phyloP scores from a whole-genome alignment of 2,797 vertebrate genomes.

The Scleropages formosus region DNA sequence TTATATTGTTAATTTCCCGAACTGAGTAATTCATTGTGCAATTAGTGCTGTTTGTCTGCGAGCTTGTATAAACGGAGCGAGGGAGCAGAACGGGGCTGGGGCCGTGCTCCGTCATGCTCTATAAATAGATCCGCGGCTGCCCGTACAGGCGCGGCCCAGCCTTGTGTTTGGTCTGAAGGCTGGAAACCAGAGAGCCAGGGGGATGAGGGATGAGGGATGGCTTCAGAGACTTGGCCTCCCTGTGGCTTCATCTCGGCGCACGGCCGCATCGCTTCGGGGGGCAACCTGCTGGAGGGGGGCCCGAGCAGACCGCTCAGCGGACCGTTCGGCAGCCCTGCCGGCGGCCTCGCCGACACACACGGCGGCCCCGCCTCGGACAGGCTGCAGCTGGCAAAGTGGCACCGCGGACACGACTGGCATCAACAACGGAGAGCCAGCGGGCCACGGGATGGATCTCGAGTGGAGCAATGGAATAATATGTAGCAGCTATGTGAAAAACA shows the following conservation, averaged over 20 bases:
- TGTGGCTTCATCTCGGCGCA: not conserved
- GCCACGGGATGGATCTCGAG: too few relatives aligned
- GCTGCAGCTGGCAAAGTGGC: not conserved
- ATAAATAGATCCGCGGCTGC: not conserved
- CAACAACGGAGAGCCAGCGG: too few relatives aligned
- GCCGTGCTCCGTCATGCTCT: not conserved
- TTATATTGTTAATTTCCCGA: not conserved
- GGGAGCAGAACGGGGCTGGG: not conserved
- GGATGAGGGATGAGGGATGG: not conserved
- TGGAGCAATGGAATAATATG: too few relatives aligned
- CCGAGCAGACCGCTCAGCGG: too few relatives aligned
- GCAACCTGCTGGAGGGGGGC: not conserved
- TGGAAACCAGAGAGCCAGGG: not conserved
- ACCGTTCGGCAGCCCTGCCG: too few relatives aligned
- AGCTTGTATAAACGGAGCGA: not conserved
- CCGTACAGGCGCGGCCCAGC: not conserved
- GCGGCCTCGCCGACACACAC: too few relatives aligned
- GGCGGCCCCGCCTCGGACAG: too few relatives aligned
- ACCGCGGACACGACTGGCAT: too few relatives aligned
- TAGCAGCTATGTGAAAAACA: too few relatives aligned
- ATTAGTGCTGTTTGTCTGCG: slow-evolving; percentile 19
- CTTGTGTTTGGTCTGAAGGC: not conserved
- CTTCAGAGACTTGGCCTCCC: not conserved
- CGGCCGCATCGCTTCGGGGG: not conserved
- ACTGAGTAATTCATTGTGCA: slow-evolving; percentile 7